Base-by-base conservation (phyloP, 2,113 vertebrate species). In the Genyomyrus donnyi region DNA sequence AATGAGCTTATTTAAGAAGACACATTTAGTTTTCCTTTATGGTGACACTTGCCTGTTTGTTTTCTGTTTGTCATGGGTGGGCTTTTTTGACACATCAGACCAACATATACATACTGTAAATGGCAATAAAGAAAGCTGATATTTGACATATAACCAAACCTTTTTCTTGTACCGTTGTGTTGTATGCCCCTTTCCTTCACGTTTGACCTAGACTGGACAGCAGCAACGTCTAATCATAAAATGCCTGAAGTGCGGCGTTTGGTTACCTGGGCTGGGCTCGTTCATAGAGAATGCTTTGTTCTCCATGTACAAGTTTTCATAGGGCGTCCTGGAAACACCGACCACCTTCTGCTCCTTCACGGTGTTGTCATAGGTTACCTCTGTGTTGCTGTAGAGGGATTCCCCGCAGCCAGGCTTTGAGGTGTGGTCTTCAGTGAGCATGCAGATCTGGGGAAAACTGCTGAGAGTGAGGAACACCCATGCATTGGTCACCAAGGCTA, bases 221-320 rank as follows among this genome's bases (percentile, higher is more conserved):
- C 62, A 31, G n/a, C 62, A 31, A 31, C 17, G 11, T 80, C 74
- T 80, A 1, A 80, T 42, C 74, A 77, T 70, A 11, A 70, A 70
- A 70, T 70, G 62, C 3, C 62, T 70, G 4, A 45, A 53, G 56
- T 3, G 19, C 1, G 11, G 9, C 39, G 10, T 27, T 11, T 52
- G 89, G 94, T 21, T 94, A 99, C 98, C 97, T 84, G 96, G 91
- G 90, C 92, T 94, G 0, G 97, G 96, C 83, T 99, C 98, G 0
- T 99, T 98, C 98, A 99, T 96, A 9, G 97, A 97, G 93, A 99
- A 99, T 0, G 97, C 97, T 92, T 98, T 98, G 92, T 99, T 99
- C 89, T 99, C 98, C 95, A 99, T 94, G 0, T 97, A 98, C 94
- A 99, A 96, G 92, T 95, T 99, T 91, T 96, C 96, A 48, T 96